Conservation (phyloP, 2,113 vertebrate species). For the Brienomyrus longianalis region DNA sequence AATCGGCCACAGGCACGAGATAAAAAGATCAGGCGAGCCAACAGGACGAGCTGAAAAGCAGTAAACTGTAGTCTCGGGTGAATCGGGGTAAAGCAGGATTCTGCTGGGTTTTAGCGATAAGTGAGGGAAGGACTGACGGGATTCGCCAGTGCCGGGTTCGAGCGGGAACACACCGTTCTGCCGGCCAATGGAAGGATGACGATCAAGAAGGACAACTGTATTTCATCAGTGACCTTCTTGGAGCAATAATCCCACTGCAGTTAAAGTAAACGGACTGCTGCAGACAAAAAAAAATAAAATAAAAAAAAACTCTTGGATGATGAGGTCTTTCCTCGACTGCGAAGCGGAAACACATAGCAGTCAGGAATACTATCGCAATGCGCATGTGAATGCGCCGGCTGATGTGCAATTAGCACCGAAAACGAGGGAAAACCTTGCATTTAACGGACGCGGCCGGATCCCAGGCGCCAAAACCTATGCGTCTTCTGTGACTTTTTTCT, state of each 20-base stretch:
- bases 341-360: neutral
- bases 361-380: neutral
- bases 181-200: neutral
- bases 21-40: neutral
- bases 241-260: neutral
- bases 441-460: slow-evolving; percentile 1
- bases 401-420: neutral
- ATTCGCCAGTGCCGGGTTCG: neutral
- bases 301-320: neutral
- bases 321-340: neutral
- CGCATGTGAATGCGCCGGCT: neutral
- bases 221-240: neutral
- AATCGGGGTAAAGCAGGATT: neutral
- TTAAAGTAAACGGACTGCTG: neutral
- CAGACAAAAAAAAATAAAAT: neutral
- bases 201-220: neutral
- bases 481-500: slow-evolving; percentile 16
- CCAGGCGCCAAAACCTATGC: neutral
- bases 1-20: neutral
- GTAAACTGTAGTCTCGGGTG: neutral
- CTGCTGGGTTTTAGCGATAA: neutral
- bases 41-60: neutral
- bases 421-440: neutral
- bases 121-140: neutral
- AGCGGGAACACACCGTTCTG: neutral